phyloP scores from a whole-genome alignment of 2,888 invertebrate genomes.

The Endotricha flammealis region DNA sequence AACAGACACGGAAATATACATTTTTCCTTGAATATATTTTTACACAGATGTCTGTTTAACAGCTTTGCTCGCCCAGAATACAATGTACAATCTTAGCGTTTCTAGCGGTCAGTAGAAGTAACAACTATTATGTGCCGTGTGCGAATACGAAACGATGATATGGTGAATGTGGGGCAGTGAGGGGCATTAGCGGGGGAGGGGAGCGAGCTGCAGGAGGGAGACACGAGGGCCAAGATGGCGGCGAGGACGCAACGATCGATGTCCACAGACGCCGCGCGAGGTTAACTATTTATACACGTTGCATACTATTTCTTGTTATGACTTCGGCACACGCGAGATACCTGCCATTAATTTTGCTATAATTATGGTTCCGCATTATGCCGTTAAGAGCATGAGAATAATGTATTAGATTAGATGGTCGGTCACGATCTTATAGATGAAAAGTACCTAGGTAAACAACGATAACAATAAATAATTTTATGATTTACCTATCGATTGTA shows the following conservation, averaged over 20 bases:
- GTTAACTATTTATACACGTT: slow-evolving; percentile 70
- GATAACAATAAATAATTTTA: too few species aligned
- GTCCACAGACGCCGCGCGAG: slow-evolving; percentile 71
- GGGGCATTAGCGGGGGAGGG: slow-evolving; percentile 58
- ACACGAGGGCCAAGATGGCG: slow-evolving; percentile 76
- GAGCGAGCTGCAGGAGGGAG: slow-evolving; percentile 60
- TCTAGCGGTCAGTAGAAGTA: slow-evolving; percentile 5
- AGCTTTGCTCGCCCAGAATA: slow-evolving; percentile 24
- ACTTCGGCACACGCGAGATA: slow-evolving; percentile 13
- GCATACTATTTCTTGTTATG: slow-evolving; percentile 50
- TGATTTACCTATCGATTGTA: too few species aligned
- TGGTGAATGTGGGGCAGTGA: slow-evolving; percentile 74
- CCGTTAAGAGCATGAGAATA: too few species aligned
- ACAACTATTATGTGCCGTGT: slow-evolving; percentile 40
- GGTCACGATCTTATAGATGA: too few species aligned
- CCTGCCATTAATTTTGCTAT: not conserved
- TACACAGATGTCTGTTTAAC: slow-evolving; percentile 18
- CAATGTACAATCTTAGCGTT: slow-evolving; percentile 26
- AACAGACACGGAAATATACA: slow-evolving; percentile 19
- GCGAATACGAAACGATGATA: slow-evolving; percentile 53
- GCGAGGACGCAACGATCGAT: slow-evolving; percentile 76
- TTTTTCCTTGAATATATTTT: slow-evolving; percentile 42
- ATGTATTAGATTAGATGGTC: too few species aligned
- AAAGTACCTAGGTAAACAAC: too few species aligned
- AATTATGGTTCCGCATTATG: too few species aligned